phyloP scores from a whole-genome alignment of 2,113 vertebrate species.

The Myiagra hebetior region DNA sequence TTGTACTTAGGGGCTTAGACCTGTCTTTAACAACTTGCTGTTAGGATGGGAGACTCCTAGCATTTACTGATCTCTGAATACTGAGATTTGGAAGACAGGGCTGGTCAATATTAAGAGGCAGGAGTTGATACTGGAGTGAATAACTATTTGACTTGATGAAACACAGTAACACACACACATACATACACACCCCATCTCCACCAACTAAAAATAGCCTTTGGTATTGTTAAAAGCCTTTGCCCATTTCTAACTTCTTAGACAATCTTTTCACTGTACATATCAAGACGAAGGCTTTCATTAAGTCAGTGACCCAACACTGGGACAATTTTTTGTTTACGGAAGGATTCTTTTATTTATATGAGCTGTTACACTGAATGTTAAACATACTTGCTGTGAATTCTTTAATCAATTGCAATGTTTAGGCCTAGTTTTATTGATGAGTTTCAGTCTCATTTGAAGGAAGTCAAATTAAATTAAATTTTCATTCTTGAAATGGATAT shows the following conservation, averaged over 20 bases:
- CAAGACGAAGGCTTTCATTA: neutral
- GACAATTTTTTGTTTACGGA: neutral
- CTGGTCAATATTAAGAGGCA: neutral
- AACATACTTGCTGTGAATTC: constrained; percentile 5
- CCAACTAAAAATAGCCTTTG: neutral
- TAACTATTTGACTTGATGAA: neutral
- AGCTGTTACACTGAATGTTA: neutral
- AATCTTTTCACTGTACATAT: neutral
- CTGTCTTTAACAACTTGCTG: neutral
- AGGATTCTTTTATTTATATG: neutral
- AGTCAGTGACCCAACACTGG: neutral
- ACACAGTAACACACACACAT: neutral
- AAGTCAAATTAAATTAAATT: constrained; percentile 58
- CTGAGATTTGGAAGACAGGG: neutral
- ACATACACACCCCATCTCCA: neutral
- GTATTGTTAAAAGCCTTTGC: neutral
- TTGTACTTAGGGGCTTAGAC: neutral
- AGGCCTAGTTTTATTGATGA: constrained; percentile 47
- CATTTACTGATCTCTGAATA: neutral
- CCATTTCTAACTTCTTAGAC: neutral
- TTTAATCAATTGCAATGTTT: constrained; percentile 7
- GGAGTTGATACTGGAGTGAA: neutral
- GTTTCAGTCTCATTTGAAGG: constrained; percentile 42
- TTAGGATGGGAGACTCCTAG: neutral
- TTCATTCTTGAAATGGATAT: constrained; percentile 46